Conservation (phyloP, 2,797 vertebrate genomes). For the Propithecus deckenii region DNA sequence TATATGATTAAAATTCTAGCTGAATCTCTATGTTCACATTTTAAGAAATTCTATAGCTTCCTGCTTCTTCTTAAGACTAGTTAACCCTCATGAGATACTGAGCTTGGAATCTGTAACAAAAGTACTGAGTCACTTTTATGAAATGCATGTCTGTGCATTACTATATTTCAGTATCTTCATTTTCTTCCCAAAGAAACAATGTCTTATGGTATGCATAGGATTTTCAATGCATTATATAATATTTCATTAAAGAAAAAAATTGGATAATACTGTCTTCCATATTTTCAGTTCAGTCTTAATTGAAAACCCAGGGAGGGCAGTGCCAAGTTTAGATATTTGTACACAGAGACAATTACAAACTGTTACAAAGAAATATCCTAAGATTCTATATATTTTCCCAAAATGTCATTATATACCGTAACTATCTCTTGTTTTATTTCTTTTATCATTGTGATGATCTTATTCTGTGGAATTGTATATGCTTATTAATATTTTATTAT, state of each 20-base stretch:
- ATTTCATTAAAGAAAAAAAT: conserved; percentile 45
- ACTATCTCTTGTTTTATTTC: conserved; percentile 1
- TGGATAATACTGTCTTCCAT: background rate
- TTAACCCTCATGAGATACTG: background rate
- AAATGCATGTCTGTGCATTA: background rate
- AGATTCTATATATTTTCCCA: background rate
- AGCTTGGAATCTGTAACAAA: background rate
- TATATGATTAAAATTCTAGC: conserved; percentile 3
- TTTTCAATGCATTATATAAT: background rate
- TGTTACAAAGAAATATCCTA: background rate
- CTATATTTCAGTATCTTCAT: background rate
- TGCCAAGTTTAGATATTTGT: background rate
- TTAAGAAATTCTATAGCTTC: background rate
- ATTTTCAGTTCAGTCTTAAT: background rate
- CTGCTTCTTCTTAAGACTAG: background rate
- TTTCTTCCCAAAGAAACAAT: background rate
- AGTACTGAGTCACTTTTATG: background rate
- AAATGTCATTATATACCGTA: conserved; percentile 13
- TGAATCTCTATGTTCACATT: background rate
- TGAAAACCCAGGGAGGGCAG: background rate
- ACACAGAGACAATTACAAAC: background rate
- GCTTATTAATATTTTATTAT: conserved; percentile 73
- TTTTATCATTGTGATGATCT: conserved; percentile 47
- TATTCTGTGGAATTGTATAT: conserved; percentile 11
- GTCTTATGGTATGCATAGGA: background rate